Evolutionary conservation across 2,888 invertebrate species (phyloP).

Genomic region (Thymelicus lineola): DNA sequence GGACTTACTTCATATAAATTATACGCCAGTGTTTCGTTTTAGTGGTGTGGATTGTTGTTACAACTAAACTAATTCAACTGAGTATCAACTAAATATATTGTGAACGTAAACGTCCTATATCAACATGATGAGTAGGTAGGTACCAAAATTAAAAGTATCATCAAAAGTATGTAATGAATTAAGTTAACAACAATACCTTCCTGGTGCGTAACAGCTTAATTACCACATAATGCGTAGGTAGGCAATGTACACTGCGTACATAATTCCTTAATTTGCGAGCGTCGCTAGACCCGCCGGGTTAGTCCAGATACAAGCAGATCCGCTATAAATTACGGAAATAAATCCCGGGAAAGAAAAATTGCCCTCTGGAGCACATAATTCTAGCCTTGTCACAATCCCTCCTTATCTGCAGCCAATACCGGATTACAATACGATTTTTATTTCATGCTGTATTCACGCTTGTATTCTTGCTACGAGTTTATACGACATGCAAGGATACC

Average conservation of each 20-base stretch:
- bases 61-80: too few species aligned
- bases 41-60: too few species aligned
- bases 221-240: slow-evolving; percentile 52
- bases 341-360: slow-evolving; percentile 85
- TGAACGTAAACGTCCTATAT: too few species aligned
- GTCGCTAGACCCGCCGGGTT: slow-evolving; percentile 71
- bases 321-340: slow-evolving; percentile 85
- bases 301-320: slow-evolving; percentile 83
- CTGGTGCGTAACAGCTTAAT: slow-evolving; percentile 1
- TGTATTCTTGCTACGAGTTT: slow-evolving; percentile 50
- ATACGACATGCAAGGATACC: slow-evolving; percentile 14
- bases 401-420: slow-evolving; percentile 85
- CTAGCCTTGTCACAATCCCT: slow-evolving; percentile 85
- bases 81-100: too few species aligned
- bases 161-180: too few species aligned
- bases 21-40: too few species aligned
- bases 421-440: slow-evolving; percentile 85
- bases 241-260: slow-evolving; percentile 14
- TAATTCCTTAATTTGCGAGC: slow-evolving; percentile 76
- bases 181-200: neutral
- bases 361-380: slow-evolving; percentile 86
- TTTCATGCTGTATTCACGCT: slow-evolving; percentile 76
- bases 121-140: too few species aligned
- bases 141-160: too few species aligned
- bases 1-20: too few species aligned